Evolutionary conservation across 2,888 invertebrate species (phyloP).

Genomic region (Pterostichus madidus): DNA sequence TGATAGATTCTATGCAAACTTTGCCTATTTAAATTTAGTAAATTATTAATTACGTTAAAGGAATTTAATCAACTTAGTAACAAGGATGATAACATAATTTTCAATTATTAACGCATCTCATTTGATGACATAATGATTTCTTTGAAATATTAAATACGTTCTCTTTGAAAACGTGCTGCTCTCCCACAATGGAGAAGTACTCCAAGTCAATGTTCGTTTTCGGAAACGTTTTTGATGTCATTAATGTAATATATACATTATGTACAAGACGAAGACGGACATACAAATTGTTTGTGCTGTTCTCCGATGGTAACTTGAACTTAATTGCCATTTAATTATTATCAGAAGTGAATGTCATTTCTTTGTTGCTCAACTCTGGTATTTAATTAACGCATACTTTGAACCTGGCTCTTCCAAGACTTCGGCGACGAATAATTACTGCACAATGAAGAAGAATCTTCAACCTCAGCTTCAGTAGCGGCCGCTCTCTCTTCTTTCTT

Average conservation of each 20-base stretch:
- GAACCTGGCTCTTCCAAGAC: constrained; percentile 54
- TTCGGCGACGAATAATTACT: constrained; percentile 60
- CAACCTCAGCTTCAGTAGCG: not conserved
- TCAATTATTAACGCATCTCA: constrained; percentile 8
- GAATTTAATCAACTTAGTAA: constrained; percentile 17
- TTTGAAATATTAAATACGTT: constrained; percentile 32
- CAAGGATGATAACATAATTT: constrained; percentile 25
- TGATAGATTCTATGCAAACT: not conserved
- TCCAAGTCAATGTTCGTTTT: constrained; percentile 47
- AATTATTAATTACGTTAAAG: constrained; percentile 27
- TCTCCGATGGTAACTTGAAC: constrained; percentile 29
- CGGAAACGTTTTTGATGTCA: constrained; percentile 61
- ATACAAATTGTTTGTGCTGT: constrained; percentile 53
- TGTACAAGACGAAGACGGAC: constrained; percentile 6
- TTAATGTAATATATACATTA: constrained; percentile 53
- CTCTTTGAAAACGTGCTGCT: constrained; percentile 1
- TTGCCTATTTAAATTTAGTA: not conserved
- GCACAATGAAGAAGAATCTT: constrained; percentile 42
- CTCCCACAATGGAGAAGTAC: constrained; percentile 26
- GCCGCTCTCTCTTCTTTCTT: constrained; percentile 16
- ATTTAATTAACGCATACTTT: constrained; percentile 66
- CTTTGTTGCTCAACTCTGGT: constrained; percentile 63
- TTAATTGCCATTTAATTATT: constrained; percentile 65
- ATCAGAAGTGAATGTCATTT: constrained; percentile 65
- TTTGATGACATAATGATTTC: constrained; percentile 44